phyloP scores from a whole-genome alignment of 64 coral and sea anemone genomes.

The Dendronephthya gigantea region DNA sequence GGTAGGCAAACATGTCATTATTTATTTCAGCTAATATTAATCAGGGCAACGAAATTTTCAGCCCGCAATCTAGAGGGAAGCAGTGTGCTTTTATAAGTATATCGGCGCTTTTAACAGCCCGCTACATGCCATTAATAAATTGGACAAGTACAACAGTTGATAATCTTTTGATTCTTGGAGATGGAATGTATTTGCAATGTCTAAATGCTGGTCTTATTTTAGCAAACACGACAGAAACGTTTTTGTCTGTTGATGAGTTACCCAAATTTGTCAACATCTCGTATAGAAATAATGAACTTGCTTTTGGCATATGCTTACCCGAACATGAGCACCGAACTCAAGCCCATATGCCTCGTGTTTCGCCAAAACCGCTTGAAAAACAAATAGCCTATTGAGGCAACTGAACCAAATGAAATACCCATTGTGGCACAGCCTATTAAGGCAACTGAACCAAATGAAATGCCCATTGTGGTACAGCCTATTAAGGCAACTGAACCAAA shows the following conservation, averaged over 20 bases:
- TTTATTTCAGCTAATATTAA: not conserved
- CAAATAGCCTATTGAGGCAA: not conserved
- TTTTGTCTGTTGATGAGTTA: not conserved
- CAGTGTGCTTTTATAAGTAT: not conserved
- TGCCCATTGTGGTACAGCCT: not conserved
- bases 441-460: not conserved
- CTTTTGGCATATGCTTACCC: not conserved
- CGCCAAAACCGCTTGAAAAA: too few relatives aligned
- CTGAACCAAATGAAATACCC: not conserved
- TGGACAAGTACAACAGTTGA: not conserved
- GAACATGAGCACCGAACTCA: not conserved
- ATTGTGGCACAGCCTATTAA: not conserved
- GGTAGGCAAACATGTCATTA: not conserved
- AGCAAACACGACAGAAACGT: not conserved
- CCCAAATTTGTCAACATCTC: not conserved
- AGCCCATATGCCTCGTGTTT: not conserved
- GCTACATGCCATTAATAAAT: not conserved
- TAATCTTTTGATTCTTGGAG: not conserved
- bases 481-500: not conserved
- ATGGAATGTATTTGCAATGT: not conserved
- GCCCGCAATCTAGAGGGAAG: not conserved
- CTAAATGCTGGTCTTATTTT: not conserved
- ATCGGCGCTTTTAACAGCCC: not conserved
- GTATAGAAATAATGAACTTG: not conserved
- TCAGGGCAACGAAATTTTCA: not conserved